A percentile compares a stretch with the other conserved stretches of the same genome.
These are phyloP conservation scores for Eulithis prunata DNA, from an alignment of 2,888 invertebrate genomes.

Conservation along the genomic window DNA sequence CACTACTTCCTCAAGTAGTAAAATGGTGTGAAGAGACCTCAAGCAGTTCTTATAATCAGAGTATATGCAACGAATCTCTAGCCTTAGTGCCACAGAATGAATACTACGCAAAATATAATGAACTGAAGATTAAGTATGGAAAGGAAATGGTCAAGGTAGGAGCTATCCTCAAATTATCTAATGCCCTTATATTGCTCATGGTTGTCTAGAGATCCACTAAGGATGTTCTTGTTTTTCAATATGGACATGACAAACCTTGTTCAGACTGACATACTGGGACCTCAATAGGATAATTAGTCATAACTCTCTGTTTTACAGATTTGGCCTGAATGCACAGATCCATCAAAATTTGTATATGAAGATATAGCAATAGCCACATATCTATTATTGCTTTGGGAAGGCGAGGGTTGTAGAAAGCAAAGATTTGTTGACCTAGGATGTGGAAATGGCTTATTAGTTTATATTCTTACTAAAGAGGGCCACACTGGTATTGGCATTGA, in stretches of 20 bases:
- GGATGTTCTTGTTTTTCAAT: too few relatives aligned
- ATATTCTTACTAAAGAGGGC: slow-evolving; percentile 94
- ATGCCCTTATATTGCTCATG: too few relatives aligned
- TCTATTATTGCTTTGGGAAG: slow-evolving; percentile 91
- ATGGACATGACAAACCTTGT: too few relatives aligned
- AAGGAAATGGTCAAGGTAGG: slow-evolving; percentile 86
- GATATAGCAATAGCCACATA: slow-evolving; percentile 97
- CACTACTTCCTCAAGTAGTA: slow-evolving; percentile 84
- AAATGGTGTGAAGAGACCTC: slow-evolving; percentile 85
- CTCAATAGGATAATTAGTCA: too few relatives aligned
- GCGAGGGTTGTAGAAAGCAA: slow-evolving; percentile 72
- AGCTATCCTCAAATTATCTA: too few relatives aligned
- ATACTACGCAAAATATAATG: slow-evolving; percentile 89
- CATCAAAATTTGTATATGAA: slow-evolving; percentile 97
- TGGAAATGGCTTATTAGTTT: slow-evolving; percentile 97
- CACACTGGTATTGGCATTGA: slow-evolving; percentile 92
- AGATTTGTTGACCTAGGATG: slow-evolving; percentile 97
- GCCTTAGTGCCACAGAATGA: slow-evolving; percentile 86
- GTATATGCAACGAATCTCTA: slow-evolving; percentile 83
- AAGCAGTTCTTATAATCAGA: slow-evolving; percentile 42
- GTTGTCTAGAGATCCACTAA: too few relatives aligned
- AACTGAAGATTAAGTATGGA: slow-evolving; percentile 92
- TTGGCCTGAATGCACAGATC: slow-evolving; percentile 97
- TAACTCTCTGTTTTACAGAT: slow-evolving; percentile 73
- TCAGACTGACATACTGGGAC: too few relatives aligned